Conservation (phyloP, 1,140 invertebrate species). For the Tetragnatha versicolor region DNA sequence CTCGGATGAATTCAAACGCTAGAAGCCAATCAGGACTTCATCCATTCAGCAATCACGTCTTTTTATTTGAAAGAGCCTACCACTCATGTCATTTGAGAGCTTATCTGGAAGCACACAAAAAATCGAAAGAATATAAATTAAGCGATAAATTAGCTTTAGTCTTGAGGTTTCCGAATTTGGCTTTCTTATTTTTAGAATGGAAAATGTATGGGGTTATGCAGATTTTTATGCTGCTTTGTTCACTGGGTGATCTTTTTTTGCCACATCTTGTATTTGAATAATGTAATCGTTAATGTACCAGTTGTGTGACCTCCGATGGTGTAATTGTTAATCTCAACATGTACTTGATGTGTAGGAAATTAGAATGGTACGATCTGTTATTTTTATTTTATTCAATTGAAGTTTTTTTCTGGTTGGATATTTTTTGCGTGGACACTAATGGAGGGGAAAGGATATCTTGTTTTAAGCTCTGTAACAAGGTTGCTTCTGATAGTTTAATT, state of each 20-base stretch:
- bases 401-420: too few relatives aligned
- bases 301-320: too few relatives aligned
- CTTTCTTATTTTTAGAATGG: neutral
- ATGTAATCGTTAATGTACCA: neutral
- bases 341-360: too few relatives aligned
- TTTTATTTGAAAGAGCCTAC: conserved; percentile 13
- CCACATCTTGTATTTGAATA: conserved; percentile 15
- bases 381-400: too few relatives aligned
- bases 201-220: neutral
- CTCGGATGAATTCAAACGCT: conserved; percentile 12
- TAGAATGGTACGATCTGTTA: too few relatives aligned
- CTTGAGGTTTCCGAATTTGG: neutral
- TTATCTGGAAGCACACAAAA: neutral
- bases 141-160: conserved; percentile 33
- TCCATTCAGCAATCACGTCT: neutral
- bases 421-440: too few relatives aligned
- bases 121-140: conserved; percentile 28
- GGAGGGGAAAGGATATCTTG: too few relatives aligned
- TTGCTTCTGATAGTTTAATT: too few relatives aligned
- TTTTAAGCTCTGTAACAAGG: too few relatives aligned
- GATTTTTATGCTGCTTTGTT: conserved; percentile 13
- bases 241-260: neutral
- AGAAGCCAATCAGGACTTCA: conserved; percentile 22
- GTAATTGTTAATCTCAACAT: too few relatives aligned
- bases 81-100: conserved; percentile 10